Percentiles rank a stretch among this genome's conserved stretches.
phyloP scores from a whole-genome alignment of 1,140 invertebrate species.

The Halesus radiatus region DNA sequence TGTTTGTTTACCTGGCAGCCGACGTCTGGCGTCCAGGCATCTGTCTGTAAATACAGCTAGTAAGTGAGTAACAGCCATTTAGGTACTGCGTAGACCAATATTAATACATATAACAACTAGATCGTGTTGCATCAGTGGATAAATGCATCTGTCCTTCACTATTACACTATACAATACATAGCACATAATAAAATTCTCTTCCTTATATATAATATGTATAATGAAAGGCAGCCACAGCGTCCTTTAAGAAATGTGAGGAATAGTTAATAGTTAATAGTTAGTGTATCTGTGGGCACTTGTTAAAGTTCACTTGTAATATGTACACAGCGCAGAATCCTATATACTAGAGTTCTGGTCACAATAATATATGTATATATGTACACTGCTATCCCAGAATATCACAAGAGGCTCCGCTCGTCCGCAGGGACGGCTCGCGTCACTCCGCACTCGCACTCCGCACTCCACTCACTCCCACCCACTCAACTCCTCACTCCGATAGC shows the following conservation, averaged over 20 bases:
- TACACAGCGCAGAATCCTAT: constrained; percentile 11
- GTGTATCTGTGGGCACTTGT: constrained; percentile 12
- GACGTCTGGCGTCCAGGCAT: not conserved
- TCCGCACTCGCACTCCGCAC: not conserved
- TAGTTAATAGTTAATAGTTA: constrained; percentile 6
- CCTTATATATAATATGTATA: constrained; percentile 37
- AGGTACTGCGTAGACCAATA: constrained; percentile 64
- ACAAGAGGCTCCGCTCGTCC: constrained; percentile 56
- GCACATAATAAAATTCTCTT: constrained; percentile 41
- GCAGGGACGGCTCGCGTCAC: constrained; percentile 9
- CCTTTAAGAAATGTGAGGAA: constrained; percentile 37
- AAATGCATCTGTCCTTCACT: constrained; percentile 59
- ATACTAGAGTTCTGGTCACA: constrained; percentile 50
- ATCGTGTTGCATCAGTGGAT: constrained; percentile 58
- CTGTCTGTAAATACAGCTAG: constrained; percentile 41
- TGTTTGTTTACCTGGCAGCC: too few species aligned
- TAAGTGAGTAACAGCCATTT: constrained; percentile 61
- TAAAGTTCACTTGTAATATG: constrained; percentile 27
- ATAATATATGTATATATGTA: constrained; percentile 51
- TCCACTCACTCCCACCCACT: not conserved
- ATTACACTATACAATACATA: constrained; percentile 49
- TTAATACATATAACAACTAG: constrained; percentile 59
- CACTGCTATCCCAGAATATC: constrained; percentile 58
- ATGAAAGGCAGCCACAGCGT: constrained; percentile 36
- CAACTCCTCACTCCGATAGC: constrained; percentile 78